Evolutionary conservation across 2,888 invertebrate species (phyloP), one percentile per base, ranked within the genome.

Genomic region (Oxystoma pomonae): DNA sequence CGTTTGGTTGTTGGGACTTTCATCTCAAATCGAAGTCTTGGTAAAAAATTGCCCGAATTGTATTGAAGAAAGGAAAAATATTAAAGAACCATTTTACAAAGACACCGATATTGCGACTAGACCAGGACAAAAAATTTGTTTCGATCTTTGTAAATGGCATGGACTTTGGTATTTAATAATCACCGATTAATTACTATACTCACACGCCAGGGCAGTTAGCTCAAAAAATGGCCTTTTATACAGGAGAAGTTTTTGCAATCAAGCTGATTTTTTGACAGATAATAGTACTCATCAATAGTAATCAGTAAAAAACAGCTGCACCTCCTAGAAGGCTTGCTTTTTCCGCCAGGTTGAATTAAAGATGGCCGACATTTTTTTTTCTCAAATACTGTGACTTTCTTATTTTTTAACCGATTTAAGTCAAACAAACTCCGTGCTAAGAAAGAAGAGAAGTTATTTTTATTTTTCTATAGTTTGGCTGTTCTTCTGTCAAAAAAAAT

Each of bases 41-140:
- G 61, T 71, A 18, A 50, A 57, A 19, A 67, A 66, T 59, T 70
- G 67, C 63, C 62, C 65, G 20, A 63, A 59, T 17, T 70, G 69
- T 57, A 57, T 67, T 12, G 63, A 68, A 55, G 49, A 67, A 16
- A 22, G 64, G 49, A 49, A 20, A 16, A 68, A 67, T 60, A 49
- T 35, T 19, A 68, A 63, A 58, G 67, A 71, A 62, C 55, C 57
- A 49, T 63, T 70, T 20, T 19, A 63, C 9, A 59, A 60, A 59
- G 64, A 69, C 20, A 55, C 56, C 21, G 19, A 53, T 53, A 22
- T 67, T 51, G 65, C 70, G n/a, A 56, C 59, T 19, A 35, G 67
- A 12, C 62, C 68, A 9, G 70, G 67, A 62, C 68, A 71, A 51
- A 69, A 65, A 60, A 2, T 17, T 53, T 53, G 53, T 53, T 5